These are phyloP conservation scores for Cyclura pinguis DNA, from an alignment of 2,797 vertebrate species.

Conservation along the genomic window DNA sequence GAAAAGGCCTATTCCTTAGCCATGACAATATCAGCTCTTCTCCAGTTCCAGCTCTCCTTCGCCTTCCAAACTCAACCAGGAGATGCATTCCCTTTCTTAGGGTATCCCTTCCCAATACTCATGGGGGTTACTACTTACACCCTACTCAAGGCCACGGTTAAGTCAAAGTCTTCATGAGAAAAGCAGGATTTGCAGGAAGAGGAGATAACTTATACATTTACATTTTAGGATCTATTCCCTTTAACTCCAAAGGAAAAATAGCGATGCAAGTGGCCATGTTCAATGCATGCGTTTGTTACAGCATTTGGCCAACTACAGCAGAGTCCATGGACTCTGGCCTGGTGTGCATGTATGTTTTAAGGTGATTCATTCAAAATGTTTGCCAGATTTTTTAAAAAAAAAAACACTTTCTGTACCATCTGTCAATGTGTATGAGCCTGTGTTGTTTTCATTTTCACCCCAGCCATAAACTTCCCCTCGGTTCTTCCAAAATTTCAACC, in stretches of 20 bases:
- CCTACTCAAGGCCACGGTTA: neutral
- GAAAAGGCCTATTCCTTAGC: no score
- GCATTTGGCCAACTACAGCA: neutral
- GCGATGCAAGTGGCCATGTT: no score
- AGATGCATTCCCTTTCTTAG: no score
- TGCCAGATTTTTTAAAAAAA: neutral
- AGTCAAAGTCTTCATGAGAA: neutral
- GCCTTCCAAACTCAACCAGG: no score
- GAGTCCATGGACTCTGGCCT: accelerated
- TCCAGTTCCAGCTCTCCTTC: no score
- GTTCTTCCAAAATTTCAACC: constrained; percentile 21
- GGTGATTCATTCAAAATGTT: neutral
- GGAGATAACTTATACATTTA: no score
- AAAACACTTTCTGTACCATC: neutral
- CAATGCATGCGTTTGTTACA: neutral
- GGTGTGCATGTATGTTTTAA: neutral
- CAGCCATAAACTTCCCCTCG: neutral
- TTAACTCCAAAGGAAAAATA: neutral
- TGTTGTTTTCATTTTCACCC: neutral
- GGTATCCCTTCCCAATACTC: no score
- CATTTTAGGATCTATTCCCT: no score
- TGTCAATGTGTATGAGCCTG: neutral
- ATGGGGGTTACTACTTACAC: no score
- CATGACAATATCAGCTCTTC: no score
- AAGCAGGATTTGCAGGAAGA: neutral